A percentile compares a stretch with the other conserved stretches of the same genome.
Conservation (phyloP, 2,113 vertebrate species). For the Laticauda laticaudata region DNA sequence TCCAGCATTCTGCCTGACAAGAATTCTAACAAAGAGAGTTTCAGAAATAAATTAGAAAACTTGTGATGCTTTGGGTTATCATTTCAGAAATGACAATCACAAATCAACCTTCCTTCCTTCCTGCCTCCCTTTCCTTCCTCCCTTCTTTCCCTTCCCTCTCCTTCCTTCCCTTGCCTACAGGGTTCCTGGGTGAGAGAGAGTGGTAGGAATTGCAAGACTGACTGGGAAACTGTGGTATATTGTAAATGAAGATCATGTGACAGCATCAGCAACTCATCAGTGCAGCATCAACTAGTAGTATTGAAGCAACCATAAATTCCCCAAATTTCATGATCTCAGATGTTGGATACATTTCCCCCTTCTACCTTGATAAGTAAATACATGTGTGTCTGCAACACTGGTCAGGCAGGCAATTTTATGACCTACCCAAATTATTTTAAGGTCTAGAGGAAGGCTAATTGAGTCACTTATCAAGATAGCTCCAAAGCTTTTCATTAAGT, state of each 20-base stretch:
- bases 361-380: slow-evolving; percentile 40
- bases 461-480: neutral
- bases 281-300: too few species aligned
- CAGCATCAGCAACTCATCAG: neutral
- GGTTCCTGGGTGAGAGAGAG: neutral
- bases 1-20: neutral
- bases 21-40: neutral
- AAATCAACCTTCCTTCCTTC: too few species aligned
- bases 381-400: slow-evolving; percentile 15
- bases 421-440: neutral
- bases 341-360: neutral
- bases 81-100: neutral
- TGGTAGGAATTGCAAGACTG: neutral
- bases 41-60: neutral
- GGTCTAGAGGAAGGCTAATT: slow-evolving; percentile 14
- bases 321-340: neutral
- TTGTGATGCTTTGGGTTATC: neutral
- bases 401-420: neutral
- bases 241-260: neutral
- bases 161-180: too few species aligned
- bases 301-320: neutral
- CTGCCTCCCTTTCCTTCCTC: too few species aligned
- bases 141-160: too few species aligned
- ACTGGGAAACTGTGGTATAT: neutral
- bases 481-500: slow-evolving; percentile 31